Percentiles rank a stretch among this genome's conserved stretches.
Conservation (phyloP, 2,888 invertebrate species). For the Crepidodera aurea region DNA sequence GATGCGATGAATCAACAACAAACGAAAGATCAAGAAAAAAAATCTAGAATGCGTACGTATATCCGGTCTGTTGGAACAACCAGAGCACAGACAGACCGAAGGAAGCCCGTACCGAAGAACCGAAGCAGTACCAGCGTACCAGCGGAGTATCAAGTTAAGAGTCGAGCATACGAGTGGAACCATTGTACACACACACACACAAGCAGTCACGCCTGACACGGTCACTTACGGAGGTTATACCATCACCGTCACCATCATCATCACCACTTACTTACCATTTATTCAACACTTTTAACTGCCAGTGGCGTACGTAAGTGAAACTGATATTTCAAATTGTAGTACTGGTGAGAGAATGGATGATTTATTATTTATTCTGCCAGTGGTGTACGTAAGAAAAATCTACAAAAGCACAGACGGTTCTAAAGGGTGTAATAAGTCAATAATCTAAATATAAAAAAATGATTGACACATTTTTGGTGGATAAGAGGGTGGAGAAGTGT, state of each 20-base stretch:
- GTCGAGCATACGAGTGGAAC: conserved; percentile 1
- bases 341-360: no score
- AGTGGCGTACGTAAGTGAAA: conserved; percentile 7
- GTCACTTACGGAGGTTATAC: conserved; percentile 54
- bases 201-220: conserved; percentile 58
- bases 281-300: conserved; percentile 20
- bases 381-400: no score
- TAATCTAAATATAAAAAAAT: no score
- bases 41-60: conserved; percentile 4
- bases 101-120: neutral
- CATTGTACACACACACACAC: conserved; percentile 58
- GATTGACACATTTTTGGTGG: no score
- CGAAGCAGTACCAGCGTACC: neutral
- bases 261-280: conserved; percentile 24
- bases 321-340: no score
- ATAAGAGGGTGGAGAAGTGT: no score
- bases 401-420: no score
- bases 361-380: no score
- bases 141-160: neutral
- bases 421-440: no score
- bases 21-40: neutral
- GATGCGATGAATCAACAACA: neutral
- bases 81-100: conserved; percentile 3
- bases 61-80: conserved; percentile 7
- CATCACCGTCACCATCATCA: conserved; percentile 26